These are phyloP conservation scores for Itoplectis maculator DNA, from an alignment of 2,888 invertebrate species.

Conservation along the genomic window DNA sequence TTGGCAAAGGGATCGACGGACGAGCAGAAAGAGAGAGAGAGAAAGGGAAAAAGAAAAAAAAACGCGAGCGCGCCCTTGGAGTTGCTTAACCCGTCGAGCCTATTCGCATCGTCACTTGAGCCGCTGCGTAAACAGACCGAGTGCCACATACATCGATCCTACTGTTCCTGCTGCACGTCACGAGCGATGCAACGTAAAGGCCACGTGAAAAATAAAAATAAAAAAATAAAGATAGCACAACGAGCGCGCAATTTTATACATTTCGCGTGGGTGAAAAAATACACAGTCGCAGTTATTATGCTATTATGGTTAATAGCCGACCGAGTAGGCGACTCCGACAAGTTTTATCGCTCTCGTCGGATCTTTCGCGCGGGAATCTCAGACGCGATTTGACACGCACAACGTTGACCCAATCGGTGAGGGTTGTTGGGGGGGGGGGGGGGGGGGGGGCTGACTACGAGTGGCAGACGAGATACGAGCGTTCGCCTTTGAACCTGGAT, in stretches of 20 bases:
- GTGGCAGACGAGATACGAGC: too few relatives aligned
- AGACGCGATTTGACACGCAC: too few relatives aligned
- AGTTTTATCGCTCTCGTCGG: too few relatives aligned
- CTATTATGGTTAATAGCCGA: background rate
- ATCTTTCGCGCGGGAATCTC: too few relatives aligned
- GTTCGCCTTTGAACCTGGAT: too few relatives aligned
- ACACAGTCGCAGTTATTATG: background rate
- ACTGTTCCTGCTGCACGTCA: background rate
- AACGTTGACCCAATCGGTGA: too few relatives aligned
- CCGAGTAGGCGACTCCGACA: too few relatives aligned
- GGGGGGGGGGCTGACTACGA: too few relatives aligned
- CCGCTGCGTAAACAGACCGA: background rate
- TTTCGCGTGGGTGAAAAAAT: background rate
- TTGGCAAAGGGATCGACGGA: slow-evolving; percentile 18
- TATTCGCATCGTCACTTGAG: slow-evolving; percentile 25
- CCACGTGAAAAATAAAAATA: background rate
- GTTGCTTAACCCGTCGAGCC: slow-evolving; percentile 32
- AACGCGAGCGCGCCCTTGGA: slow-evolving; percentile 9
- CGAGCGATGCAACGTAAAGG: background rate
- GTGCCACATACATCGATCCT: background rate
- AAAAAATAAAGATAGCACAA: background rate
- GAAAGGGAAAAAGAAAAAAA: too few relatives aligned
- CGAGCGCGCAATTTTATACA: background rate
- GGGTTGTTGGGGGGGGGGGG: too few relatives aligned
- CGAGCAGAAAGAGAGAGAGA: slow-evolving; percentile 11